A percentile compares a stretch with the other conserved stretches of the same genome.
These are phyloP conservation scores for Himalopsyche tibetana DNA, from an alignment of 2,888 invertebrate species.

Conservation along the genomic window DNA sequence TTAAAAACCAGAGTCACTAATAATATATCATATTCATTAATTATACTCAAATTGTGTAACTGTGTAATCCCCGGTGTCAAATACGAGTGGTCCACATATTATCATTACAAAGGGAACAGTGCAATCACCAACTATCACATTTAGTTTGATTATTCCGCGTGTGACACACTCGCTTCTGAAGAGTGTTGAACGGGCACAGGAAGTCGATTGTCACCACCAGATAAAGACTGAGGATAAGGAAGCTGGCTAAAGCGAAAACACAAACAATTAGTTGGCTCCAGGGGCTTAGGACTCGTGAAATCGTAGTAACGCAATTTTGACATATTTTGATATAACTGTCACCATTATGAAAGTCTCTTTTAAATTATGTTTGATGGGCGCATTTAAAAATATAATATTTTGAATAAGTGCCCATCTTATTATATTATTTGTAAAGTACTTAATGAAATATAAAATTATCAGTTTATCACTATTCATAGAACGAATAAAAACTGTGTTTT, in stretches of 20 bases:
- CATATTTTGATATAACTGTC: no score
- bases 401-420: no score
- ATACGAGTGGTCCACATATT: neutral
- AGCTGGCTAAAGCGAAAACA: constrained; percentile 26
- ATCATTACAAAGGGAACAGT: constrained; percentile 41
- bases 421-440: no score
- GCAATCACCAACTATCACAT: constrained; percentile 45
- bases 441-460: no score
- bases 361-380: no score
- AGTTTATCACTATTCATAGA: no score
- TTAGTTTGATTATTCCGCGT: constrained; percentile 61
- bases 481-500: no score
- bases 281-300: neutral
- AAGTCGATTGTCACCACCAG: constrained; percentile 61
- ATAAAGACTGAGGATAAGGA: constrained; percentile 49
- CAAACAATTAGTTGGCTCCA: constrained; percentile 12
- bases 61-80: neutral
- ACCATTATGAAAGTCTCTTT: no score
- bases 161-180: constrained; percentile 48
- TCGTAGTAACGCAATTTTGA: no score
- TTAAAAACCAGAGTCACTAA: no score
- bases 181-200: constrained; percentile 49
- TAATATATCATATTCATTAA: no score
- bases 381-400: no score
- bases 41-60: neutral